A percentile compares a stretch with the other conserved stretches of the same genome.
phyloP scores from a whole-genome alignment of 2,113 vertebrate genomes.

The Colossoma macropomum region DNA sequence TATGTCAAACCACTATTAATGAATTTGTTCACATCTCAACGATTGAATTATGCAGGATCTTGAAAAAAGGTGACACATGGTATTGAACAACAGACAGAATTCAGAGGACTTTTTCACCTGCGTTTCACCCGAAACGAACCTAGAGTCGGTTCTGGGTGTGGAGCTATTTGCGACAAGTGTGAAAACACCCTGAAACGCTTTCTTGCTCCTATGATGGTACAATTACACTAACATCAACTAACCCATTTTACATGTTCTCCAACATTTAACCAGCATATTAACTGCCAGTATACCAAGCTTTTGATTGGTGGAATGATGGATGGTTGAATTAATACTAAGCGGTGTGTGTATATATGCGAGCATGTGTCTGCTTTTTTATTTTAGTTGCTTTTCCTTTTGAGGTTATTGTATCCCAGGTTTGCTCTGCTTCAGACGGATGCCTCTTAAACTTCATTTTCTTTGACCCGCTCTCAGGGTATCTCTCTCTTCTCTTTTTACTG shows the following conservation, averaged over 20 bases:
- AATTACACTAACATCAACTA: constrained; percentile 13
- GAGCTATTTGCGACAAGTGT: too few relatives aligned
- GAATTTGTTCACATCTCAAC: too few relatives aligned
- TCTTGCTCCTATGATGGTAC: neutral
- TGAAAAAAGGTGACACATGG: too few relatives aligned
- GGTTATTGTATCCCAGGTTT: neutral
- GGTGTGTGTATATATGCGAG: too few relatives aligned
- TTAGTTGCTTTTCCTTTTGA: neutral
- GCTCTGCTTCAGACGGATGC: neutral
- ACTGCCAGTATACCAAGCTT: neutral
- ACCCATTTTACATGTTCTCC: neutral
- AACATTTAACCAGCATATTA: neutral
- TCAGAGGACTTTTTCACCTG: too few relatives aligned
- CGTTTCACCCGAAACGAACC: too few relatives aligned
- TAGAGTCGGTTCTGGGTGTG: too few relatives aligned
- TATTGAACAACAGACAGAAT: too few relatives aligned
- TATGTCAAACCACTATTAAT: too few relatives aligned
- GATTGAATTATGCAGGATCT: too few relatives aligned
- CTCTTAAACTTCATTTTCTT: neutral
- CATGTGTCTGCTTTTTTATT: neutral
- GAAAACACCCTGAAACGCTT: too few relatives aligned
- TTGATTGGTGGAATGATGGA: neutral
- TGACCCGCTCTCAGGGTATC: constrained; percentile 32
- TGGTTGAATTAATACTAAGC: too few relatives aligned
- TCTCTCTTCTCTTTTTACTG: constrained; percentile 67